phyloP scores from a whole-genome alignment of 2,113 vertebrate genomes.

The Spheniscus mendiculus region DNA sequence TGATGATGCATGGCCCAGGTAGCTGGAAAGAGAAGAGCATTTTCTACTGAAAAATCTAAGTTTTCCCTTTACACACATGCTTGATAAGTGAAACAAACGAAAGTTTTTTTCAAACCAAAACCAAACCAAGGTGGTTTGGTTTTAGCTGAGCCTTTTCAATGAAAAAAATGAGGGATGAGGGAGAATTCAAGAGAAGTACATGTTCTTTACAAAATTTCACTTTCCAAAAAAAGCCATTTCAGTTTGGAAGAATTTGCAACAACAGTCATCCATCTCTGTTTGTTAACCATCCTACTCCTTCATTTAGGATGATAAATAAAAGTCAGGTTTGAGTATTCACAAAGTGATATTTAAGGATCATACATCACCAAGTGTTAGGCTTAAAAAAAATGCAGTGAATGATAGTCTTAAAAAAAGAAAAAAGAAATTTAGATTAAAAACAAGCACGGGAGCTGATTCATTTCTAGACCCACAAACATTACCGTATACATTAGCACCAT shows the following conservation, averaged over 20 bases:
- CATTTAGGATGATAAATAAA: neutral
- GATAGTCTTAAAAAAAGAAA: neutral
- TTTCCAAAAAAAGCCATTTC: neutral
- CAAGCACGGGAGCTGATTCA: neutral
- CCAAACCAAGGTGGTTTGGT: neutral
- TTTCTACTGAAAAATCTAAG: neutral
- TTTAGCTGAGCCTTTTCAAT: neutral
- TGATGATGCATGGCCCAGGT: neutral
- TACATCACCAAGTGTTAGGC: neutral
- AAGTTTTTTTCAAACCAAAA: neutral
- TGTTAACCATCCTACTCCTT: neutral
- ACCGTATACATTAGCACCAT: conserved; percentile 58
- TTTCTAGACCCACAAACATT: neutral
- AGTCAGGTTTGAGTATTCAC: neutral
- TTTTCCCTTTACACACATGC: neutral
- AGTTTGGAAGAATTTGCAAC: neutral
- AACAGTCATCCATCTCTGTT: neutral
- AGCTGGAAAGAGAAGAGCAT: neutral
- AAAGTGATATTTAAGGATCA: neutral
- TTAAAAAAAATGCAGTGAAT: neutral
- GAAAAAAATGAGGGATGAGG: neutral
- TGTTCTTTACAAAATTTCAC: neutral
- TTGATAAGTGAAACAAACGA: neutral
- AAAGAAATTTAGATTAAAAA: neutral
- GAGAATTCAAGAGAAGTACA: neutral